phyloP scores from a whole-genome alignment of 2,113 vertebrate species.

The Tragelaphus strepsiceros region DNA sequence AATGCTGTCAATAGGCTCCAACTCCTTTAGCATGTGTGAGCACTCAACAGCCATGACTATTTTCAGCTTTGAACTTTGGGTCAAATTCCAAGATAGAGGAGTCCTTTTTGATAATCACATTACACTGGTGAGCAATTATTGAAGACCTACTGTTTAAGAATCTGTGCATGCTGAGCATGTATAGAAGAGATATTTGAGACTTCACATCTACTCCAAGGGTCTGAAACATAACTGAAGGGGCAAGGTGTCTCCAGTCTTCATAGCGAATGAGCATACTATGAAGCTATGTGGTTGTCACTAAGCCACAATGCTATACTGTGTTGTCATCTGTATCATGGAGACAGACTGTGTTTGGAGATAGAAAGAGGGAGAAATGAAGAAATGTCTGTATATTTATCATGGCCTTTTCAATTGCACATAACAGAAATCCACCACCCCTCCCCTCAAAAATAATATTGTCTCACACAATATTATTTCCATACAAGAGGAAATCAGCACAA shows the following conservation, averaged over 20 bases:
- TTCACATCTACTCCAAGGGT: background rate
- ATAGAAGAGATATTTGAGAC: background rate
- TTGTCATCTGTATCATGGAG: background rate
- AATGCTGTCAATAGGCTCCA: too few relatives aligned
- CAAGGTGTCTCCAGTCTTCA: background rate
- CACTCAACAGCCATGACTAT: background rate
- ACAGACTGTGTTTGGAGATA: background rate
- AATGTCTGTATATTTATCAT: background rate
- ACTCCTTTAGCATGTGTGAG: background rate
- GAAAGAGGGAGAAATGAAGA: background rate
- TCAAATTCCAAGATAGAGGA: background rate
- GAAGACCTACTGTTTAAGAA: background rate
- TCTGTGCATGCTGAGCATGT: background rate
- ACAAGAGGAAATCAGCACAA: background rate
- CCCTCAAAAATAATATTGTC: background rate
- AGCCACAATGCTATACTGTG: rapidly evolving
- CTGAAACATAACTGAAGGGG: background rate
- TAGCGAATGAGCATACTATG: background rate
- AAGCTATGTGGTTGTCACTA: background rate
- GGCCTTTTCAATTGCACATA: background rate
- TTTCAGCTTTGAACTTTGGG: background rate
- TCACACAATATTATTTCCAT: background rate
- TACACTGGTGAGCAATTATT: background rate
- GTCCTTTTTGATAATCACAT: background rate
- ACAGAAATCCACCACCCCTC: background rate